Evolutionary conservation across 2,113 vertebrate genomes (phyloP), one percentile per base, ranked within the genome.

Genomic region (Sisor rabdophorus): DNA sequence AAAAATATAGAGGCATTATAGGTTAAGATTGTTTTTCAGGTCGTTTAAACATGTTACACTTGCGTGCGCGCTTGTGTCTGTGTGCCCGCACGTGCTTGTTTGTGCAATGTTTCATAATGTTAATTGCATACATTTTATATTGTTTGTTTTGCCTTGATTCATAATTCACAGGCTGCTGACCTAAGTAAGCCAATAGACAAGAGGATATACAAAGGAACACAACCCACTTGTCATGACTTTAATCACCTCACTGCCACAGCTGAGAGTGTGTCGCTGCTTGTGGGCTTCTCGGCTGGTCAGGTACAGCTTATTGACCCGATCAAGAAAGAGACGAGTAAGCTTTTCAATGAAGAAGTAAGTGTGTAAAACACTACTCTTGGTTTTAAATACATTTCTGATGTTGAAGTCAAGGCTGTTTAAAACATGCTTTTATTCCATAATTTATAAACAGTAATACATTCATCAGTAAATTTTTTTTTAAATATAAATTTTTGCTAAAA

Each of bases 311-410:
- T 98, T 89, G 97, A 99, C 87, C 97, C 97, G 59, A 97, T 99
- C 90, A 99, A 99, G 93, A 99, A 99, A 93, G 97, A 99, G 92
- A 99, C 97, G 88, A 99, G 97, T 94, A 99, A 99, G 88, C 92
- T 99, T 87, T 99, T 98, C 93, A 99, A 99, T 84, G 97, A 99
- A 89, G 97, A 99, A 93, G 97, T 98, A 90, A 92, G 95, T 94
- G 36, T 24, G 54, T 79, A 22, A 32, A 59, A 16, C 2, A 20
- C 15, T 32, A 1, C 15, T 28, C 3, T 2, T 28, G 20, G 28
- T 11, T 13, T 48, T 56, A 1, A 67, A 26, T 48, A 4, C 17
- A 61, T 26, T 20, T 28, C 19, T 74, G 6, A 3, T 55, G 50
- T 55, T 36, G 48, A 63, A 13, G 11, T 0, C 1, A 17, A 36